These are phyloP conservation scores for Oryzias sinensis DNA, from an alignment of 2,797 vertebrate species.

Conservation along the genomic window DNA sequence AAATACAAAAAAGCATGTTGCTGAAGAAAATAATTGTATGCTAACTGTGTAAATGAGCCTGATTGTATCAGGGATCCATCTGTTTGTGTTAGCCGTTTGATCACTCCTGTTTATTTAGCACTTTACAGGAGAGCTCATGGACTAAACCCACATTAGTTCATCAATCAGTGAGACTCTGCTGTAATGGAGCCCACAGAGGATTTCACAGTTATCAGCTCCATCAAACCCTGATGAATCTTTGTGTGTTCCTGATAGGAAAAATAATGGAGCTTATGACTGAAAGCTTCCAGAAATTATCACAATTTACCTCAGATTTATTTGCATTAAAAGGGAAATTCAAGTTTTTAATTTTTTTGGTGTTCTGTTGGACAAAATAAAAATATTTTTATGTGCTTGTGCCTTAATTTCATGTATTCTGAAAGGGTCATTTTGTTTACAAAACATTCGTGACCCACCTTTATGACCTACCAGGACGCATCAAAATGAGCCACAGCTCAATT, in stretches of 20 bases:
- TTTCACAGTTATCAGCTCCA: slow-evolving; percentile 25
- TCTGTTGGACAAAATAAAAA: no score
- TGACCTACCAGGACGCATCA: slow-evolving; percentile 9
- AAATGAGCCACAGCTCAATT: not conserved
- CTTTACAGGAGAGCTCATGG: slow-evolving; percentile 11
- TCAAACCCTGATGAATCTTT: slow-evolving; percentile 11
- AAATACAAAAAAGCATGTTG: no score
- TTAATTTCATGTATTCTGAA: no score
- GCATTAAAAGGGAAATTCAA: no score
- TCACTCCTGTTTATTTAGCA: not conserved
- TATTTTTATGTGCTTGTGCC: no score
- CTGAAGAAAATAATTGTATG: no score
- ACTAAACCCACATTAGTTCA: slow-evolving; percentile 38
- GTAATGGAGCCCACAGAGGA: slow-evolving; percentile 34
- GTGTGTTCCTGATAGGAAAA: not conserved
- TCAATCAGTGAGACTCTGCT: slow-evolving; percentile 25
- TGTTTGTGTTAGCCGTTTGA: not conserved
- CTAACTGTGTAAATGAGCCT: no score
- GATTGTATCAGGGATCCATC: not conserved
- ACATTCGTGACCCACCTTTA: not conserved
- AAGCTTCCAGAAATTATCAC: no score
- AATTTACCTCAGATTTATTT: no score
- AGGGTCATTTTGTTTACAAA: not conserved
- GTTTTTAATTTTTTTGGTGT: no score
- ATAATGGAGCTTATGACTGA: not conserved